A percentile compares a stretch with the other conserved stretches of the same genome.
phyloP scores from a whole-genome alignment of 2,797 vertebrate genomes.

The Labroides dimidiatus region DNA sequence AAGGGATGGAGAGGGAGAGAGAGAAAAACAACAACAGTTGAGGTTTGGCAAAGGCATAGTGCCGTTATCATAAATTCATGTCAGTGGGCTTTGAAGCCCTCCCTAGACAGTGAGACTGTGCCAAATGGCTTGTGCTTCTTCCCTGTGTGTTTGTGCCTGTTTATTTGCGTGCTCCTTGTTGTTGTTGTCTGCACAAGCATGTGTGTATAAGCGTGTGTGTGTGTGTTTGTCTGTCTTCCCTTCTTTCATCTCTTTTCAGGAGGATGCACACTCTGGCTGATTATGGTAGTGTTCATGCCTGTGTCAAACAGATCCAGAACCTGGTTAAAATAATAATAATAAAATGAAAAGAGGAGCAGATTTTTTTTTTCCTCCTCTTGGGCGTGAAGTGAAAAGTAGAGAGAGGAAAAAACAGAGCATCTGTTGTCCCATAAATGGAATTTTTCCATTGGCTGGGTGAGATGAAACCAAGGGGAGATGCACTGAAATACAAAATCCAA shows the following conservation, averaged over 20 bases:
- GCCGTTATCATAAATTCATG: slow-evolving; percentile 87
- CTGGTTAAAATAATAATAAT: slow-evolving; percentile 64
- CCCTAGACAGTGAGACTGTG: slow-evolving; percentile 79
- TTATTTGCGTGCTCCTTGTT: slow-evolving; percentile 70
- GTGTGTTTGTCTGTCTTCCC: slow-evolving; percentile 42
- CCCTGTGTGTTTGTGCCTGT: slow-evolving; percentile 74
- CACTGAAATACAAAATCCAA: slow-evolving; percentile 19
- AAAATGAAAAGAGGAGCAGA: slow-evolving; percentile 36
- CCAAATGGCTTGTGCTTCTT: slow-evolving; percentile 80
- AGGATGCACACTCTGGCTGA: slow-evolving; percentile 82
- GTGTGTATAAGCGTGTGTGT: slow-evolving; percentile 43
- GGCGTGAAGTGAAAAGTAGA: slow-evolving; percentile 52
- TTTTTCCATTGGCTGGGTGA: slow-evolving; percentile 43
- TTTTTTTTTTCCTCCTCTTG: slow-evolving; percentile 58
- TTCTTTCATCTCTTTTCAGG: slow-evolving; percentile 86
- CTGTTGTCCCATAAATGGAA: slow-evolving; percentile 68
- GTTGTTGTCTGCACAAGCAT: slow-evolving; percentile 30
- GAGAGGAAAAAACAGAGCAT: slow-evolving; percentile 49
- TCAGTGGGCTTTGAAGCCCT: slow-evolving; percentile 88
- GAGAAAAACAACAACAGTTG: slow-evolving; percentile 85
- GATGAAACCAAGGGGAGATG: slow-evolving; percentile 49
- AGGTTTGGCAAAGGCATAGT: slow-evolving; percentile 85
- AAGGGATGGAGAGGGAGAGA: slow-evolving; percentile 66
- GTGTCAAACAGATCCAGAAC: slow-evolving; percentile 82
- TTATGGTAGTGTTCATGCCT: slow-evolving; percentile 78